These are phyloP conservation scores for Ryuthela nishihirai DNA, from an alignment of 2,888 invertebrate genomes.

Conservation along the genomic window DNA sequence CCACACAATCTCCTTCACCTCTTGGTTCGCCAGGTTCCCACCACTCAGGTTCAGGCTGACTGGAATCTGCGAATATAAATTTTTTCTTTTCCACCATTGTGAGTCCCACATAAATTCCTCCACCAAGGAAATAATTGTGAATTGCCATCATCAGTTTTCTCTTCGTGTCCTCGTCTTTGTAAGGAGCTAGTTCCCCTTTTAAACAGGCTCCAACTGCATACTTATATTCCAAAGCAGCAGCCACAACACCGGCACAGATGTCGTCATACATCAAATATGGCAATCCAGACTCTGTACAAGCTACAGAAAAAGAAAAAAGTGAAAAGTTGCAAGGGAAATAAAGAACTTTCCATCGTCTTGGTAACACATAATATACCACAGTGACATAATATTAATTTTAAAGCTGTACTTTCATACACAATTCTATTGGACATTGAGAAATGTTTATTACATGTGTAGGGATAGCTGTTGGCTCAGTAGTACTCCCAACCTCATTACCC, in stretches of 20 bases:
- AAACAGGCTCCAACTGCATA: slow-evolving; percentile 10
- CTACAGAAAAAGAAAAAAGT: slow-evolving; percentile 8
- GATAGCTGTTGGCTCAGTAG: no score
- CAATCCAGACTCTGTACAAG: slow-evolving; percentile 1
- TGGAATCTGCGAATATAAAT: no score
- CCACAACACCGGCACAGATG: slow-evolving; percentile 2
- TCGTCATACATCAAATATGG: slow-evolving; percentile 8
- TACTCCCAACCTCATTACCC: no score
- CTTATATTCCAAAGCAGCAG: slow-evolving; percentile 3
- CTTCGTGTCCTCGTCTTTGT: slow-evolving; percentile 7
- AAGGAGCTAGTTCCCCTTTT: not conserved
- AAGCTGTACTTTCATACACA: no score
- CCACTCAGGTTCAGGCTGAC: no score
- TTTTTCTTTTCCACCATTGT: not conserved
- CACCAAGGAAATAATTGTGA: slow-evolving; percentile 9
- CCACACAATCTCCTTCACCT: slow-evolving; percentile 2
- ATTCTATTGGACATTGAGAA: no score
- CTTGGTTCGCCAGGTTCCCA: slow-evolving; percentile 23
- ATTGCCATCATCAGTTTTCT: not conserved
- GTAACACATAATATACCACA: no score
- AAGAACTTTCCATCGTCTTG: no score
- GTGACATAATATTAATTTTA: no score
- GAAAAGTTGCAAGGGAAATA: no score
- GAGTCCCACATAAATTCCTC: not conserved
- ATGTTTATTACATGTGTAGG: no score